Base-by-base conservation (phyloP, 2,888 invertebrate genomes). In the Dexiosoma caninum region DNA sequence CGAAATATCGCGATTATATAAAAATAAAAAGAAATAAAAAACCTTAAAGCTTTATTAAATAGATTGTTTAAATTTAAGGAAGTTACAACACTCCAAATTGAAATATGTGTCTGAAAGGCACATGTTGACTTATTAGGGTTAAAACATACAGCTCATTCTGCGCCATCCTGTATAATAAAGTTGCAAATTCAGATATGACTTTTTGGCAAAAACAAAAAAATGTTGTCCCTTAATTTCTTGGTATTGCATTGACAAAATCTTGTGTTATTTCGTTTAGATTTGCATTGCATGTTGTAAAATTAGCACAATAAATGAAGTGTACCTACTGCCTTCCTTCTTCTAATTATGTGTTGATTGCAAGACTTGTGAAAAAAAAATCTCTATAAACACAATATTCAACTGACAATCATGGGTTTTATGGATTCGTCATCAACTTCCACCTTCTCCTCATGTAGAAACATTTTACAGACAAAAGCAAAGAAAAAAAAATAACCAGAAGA, bases 351-450 rank as follows among this genome's bases (percentile, higher is more conserved):
- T 67, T 8, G 27, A 46, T 66, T 30, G 66, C 23, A 42, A 60
- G n/a, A 51, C 37, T 62, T 62, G n/a, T 19, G 5, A 40, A 42
- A 23, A 62, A 23, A 60, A 59, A 14, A 51, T 32, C 32, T 1
- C 23, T 42, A 55, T 51, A 49, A 14, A 55, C 16, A 55, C 35
- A 69, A 44, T 51, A 62, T 53, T 37, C 53, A 77, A 70, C 49
- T 77, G 64, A 59, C 77, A 78, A 64, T 46, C 70, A 70, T 78
- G 70, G 64, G 46, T 71, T 64, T 64, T 70, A 78, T 71, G 57
- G 57, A 78, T 78, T 78, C 70, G 77, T 78, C 77, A 78, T 74
- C 69, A 59, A 49, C 55, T 23, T 64, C 66, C 40, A 32, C 62
- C 57, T 59, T 35, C 62, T 55, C 53, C 35, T 64, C 40, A 19